phyloP scores from a whole-genome alignment of 2,113 vertebrate species.

The Bagarius yarrelli region DNA sequence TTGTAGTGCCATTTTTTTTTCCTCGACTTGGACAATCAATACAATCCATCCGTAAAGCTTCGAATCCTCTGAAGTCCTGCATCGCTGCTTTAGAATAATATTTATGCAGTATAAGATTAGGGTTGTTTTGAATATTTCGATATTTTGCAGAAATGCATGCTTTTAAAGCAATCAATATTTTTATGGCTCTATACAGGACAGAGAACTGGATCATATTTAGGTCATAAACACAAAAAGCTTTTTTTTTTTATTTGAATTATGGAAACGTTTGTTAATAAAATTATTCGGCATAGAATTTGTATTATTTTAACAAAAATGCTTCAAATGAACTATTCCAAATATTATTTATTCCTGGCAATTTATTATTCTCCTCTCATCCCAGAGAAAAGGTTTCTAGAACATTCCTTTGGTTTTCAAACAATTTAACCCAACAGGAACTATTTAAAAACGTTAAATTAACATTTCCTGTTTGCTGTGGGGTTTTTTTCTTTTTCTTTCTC shows the following conservation, averaged over 20 bases:
- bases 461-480: too few species aligned
- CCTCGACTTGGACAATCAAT: constrained; percentile 73
- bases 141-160: not conserved
- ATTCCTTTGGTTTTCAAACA: too few species aligned
- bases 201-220: not conserved
- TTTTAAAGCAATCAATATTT: not conserved
- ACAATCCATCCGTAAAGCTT: constrained; percentile 70
- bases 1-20: constrained; percentile 53
- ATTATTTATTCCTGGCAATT: too few species aligned
- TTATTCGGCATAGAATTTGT: not conserved
- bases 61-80: constrained; percentile 65
- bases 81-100: constrained; percentile 49
- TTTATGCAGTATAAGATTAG: not conserved
- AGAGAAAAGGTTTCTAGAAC: too few species aligned
- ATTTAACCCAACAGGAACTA: too few species aligned
- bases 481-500: too few species aligned
- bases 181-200: not conserved
- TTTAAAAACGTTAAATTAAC: too few species aligned
- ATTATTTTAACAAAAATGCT: too few species aligned
- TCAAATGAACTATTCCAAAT: too few species aligned
- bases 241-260: not conserved
- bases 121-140: not conserved
- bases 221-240: not conserved
- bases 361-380: too few species aligned
- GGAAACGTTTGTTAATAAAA: not conserved